phyloP scores from a whole-genome alignment of 1,140 invertebrate genomes.

The Formica exsecta region DNA sequence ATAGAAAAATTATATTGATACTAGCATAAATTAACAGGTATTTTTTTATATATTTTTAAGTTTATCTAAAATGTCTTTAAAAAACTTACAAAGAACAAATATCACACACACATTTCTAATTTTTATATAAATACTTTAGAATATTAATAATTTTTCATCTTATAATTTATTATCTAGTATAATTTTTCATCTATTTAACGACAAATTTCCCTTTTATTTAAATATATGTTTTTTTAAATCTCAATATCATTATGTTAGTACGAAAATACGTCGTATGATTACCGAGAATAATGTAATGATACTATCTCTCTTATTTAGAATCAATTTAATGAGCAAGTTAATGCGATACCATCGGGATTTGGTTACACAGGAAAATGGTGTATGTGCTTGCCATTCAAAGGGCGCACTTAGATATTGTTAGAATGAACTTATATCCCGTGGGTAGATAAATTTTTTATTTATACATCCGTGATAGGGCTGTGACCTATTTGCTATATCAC shows the following conservation, averaged over 20 bases:
- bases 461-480: slow-evolving; percentile 3
- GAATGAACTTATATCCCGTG: slow-evolving; percentile 23
- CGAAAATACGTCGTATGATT: slow-evolving; percentile 16
- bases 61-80: neutral
- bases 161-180: too few relatives aligned
- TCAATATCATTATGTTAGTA: neutral
- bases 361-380: slow-evolving; percentile 46
- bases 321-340: slow-evolving; percentile 54
- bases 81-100: neutral
- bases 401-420: slow-evolving; percentile 38
- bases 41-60: too few relatives aligned
- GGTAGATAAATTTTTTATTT: slow-evolving; percentile 46
- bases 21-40: too few relatives aligned
- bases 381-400: slow-evolving; percentile 13
- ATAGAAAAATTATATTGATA: too few relatives aligned
- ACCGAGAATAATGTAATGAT: slow-evolving; percentile 20
- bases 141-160: neutral
- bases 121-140: neutral
- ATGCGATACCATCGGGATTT: slow-evolving; percentile 38
- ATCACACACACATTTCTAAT: neutral
- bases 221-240: neutral
- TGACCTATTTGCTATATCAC: slow-evolving; percentile 44
- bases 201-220: neutral
- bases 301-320: slow-evolving; percentile 37
- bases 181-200: neutral